These are phyloP conservation scores for Leucopsar rothschildi DNA, from an alignment of 2,113 vertebrate species.

Conservation along the genomic window DNA sequence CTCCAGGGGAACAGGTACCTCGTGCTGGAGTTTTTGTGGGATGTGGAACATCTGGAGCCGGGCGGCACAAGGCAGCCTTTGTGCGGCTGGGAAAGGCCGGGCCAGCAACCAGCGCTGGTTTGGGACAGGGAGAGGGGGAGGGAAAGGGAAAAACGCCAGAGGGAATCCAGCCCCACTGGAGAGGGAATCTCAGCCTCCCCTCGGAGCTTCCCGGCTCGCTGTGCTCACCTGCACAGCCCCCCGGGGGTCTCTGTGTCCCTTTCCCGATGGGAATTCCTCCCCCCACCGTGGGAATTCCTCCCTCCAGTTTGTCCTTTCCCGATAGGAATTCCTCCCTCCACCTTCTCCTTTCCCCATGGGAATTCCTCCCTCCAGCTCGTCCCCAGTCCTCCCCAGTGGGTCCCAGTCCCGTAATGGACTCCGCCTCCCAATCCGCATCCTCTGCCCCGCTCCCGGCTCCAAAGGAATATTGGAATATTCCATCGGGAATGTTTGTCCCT, in stretches of 20 bases:
- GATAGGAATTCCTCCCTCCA: too few species aligned
- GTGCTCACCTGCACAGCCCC: not conserved
- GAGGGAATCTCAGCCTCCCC: not conserved
- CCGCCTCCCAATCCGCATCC: too few species aligned
- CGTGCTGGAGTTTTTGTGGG: not conserved
- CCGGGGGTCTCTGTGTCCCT: rapidly evolving
- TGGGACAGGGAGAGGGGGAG: not conserved
- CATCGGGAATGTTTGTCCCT: too few species aligned
- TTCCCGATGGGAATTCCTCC: not conserved
- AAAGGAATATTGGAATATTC: too few species aligned
- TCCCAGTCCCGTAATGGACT: too few species aligned
- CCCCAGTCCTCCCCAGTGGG: too few species aligned
- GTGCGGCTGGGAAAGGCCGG: slow-evolving; percentile 35
- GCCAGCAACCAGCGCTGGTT: slow-evolving; percentile 40
- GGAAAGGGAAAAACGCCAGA: not conserved
- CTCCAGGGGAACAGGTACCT: slow-evolving; percentile 45
- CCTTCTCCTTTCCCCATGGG: too few species aligned
- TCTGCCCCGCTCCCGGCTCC: too few species aligned
- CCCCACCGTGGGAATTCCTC: not conserved
- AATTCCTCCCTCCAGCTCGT: too few species aligned
- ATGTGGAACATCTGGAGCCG: slow-evolving; percentile 71
- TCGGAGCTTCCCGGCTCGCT: rapidly evolving
- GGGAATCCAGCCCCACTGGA: not conserved
- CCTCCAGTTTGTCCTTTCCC: too few species aligned
- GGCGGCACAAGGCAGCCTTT: slow-evolving; percentile 65